Base-by-base conservation (phyloP, 2,113 vertebrate species). In the Australoheros scitulus region DNA sequence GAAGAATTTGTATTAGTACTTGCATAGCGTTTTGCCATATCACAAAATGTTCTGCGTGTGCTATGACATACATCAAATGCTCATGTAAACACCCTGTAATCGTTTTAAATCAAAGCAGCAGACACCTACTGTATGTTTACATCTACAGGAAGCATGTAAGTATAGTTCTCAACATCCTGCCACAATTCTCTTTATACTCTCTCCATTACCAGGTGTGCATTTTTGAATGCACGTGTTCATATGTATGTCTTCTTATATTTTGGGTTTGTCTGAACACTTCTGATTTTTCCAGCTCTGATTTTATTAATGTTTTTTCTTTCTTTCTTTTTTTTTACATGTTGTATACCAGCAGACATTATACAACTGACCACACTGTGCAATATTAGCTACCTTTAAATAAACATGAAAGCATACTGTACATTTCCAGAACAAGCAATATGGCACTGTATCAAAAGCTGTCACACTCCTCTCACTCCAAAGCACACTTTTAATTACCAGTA, bases 71-170 rank as follows among this genome's bases (percentile, higher is more conserved):
- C 56, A 80, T 87, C 82, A 87, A 36, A 80, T 61, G 68, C 72
- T 84, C 64, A 26, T 8, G 14, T 80, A 60, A 86, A 88, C 50
- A 78, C 29, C 1, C 11, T 32, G 43, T 7, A 18, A 58, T 76
- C 13, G 55, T 78, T 70, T 65, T 55, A 15, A 86, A 89, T 90
- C 83, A 90, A 81, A 90, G 77, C 59, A 29, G 34, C n/a, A 60
- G 38, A 68, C 65, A 57, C 13, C 59, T 52, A 36, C 50, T 43
- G 60, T 76, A 80, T 88, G 83, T 85, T 89, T 93, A 87, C 83
- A 81, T 90, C 81, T 63, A 89, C 84, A 89, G 90, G 92, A 94
- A 87, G 65, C 86, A 82, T 47, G 57, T 92, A 90, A 93, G 85
- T 90, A 91, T 82, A 88, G 86, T 77, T 82, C 63, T 79, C 72